A percentile compares a stretch with the other conserved stretches of the same genome.
Evolutionary conservation across 2,113 vertebrate genomes (phyloP).

Genomic region (Trematocara nigrifrons): DNA sequence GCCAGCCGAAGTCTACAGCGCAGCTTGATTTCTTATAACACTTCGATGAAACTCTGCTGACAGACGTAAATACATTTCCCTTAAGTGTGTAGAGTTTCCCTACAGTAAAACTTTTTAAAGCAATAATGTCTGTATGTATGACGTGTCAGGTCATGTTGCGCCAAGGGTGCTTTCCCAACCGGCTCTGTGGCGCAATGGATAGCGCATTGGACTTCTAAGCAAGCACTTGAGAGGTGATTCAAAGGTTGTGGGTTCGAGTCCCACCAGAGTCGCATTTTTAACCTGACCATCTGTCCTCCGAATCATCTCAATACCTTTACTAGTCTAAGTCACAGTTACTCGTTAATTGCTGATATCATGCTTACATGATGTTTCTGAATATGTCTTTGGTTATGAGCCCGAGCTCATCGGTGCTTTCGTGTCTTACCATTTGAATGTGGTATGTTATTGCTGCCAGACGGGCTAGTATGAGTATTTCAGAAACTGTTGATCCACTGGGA

Average conservation of each 20-base stretch:
- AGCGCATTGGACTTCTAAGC: constrained; percentile 56
- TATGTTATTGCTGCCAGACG: not conserved
- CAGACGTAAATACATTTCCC: not conserved
- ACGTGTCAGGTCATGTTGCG: not conserved
- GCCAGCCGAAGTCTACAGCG: not conserved
- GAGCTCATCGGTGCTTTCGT: not conserved
- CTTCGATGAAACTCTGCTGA: not conserved
- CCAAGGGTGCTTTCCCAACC: rapidly evolving
- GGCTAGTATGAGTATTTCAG: not conserved
- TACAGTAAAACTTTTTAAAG: not conserved
- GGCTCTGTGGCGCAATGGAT: constrained; percentile 58
- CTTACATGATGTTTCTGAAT: not conserved
- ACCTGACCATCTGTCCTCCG: not conserved
- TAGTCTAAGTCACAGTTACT: not conserved
- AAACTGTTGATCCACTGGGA: not conserved
- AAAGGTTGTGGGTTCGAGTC: constrained; percentile 61
- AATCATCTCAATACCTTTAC: not conserved
- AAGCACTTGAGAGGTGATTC: constrained; percentile 2
- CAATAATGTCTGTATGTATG: not conserved
- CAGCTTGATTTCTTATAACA: not conserved
- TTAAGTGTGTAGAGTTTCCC: not conserved
- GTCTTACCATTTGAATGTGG: not conserved
- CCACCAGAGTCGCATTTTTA: constrained; percentile 40
- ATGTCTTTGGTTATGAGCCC: not conserved
- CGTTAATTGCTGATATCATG: not conserved